A percentile compares a stretch with the other conserved stretches of the same genome.
phyloP scores from a whole-genome alignment of 2,113 vertebrate genomes.

The Menidia beryllina region DNA sequence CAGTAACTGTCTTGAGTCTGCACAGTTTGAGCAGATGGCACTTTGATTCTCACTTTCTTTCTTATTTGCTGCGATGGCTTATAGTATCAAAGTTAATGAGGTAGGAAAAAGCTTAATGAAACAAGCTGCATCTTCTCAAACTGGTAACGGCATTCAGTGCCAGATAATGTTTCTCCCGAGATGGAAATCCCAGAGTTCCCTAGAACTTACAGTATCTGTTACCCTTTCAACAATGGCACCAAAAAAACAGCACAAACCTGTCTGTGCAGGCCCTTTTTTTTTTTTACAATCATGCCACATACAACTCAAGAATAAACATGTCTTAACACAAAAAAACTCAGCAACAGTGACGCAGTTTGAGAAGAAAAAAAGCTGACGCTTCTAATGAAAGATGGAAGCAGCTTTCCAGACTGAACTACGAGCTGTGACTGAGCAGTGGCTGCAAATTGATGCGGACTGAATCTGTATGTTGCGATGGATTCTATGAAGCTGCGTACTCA shows the following conservation, averaged over 20 bases:
- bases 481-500: too few species aligned
- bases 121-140: constrained; percentile 18
- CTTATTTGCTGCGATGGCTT: background rate
- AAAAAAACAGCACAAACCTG: background rate
- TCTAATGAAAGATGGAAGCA: too few species aligned
- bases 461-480: too few species aligned
- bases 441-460: too few species aligned
- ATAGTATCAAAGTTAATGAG: constrained; percentile 36
- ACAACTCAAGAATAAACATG: too few species aligned
- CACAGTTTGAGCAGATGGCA: background rate
- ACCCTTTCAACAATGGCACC: background rate
- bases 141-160: background rate
- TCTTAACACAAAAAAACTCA: background rate
- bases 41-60: background rate
- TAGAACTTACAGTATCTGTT: background rate
- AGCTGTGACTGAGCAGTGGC: too few species aligned
- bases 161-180: constrained; percentile 5
- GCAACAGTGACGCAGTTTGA: too few species aligned
- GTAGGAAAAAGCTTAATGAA: constrained; percentile 30
- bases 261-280: background rate
- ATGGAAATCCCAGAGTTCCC: background rate
- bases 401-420: too few species aligned
- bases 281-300: too few species aligned
- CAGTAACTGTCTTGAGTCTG: background rate
- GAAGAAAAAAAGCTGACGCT: too few species aligned